Percentiles rank a stretch among this genome's conserved stretches.
Evolutionary conservation across 2,797 vertebrate genomes (phyloP).

Genomic region (Propithecus deckenii): DNA sequence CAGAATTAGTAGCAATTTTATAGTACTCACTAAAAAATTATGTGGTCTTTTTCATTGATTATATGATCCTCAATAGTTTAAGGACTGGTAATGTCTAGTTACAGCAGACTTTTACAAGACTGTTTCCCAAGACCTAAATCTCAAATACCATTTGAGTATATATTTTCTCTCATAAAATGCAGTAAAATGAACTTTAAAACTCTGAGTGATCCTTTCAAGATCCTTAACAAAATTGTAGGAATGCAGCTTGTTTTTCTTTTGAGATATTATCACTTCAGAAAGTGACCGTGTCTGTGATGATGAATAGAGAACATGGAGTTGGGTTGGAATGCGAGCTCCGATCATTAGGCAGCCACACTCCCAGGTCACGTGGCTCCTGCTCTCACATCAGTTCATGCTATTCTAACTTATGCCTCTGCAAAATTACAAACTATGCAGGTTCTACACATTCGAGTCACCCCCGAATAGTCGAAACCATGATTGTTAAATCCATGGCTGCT

Average conservation of each 20-base stretch:
- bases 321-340: background rate
- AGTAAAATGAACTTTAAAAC: constrained; percentile 10
- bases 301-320: background rate
- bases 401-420: background rate
- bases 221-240: background rate
- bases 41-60: background rate
- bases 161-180: background rate
- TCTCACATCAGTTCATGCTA: background rate
- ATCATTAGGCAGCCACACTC: background rate
- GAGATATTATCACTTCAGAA: background rate
- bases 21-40: background rate
- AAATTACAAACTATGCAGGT: background rate
- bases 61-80: background rate
- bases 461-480: background rate
- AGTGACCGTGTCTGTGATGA: background rate
- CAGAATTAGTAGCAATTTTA: constrained; percentile 1
- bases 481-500: background rate
- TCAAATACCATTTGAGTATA: background rate
- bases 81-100: background rate
- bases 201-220: background rate
- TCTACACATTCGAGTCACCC: background rate
- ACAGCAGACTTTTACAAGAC: background rate
- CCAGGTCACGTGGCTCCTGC: background rate
- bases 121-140: background rate
- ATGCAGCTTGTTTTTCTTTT: background rate